A percentile compares a stretch with the other conserved stretches of the same genome.
Conservation (phyloP, 2,113 vertebrate genomes). For the Cottus gobio region DNA sequence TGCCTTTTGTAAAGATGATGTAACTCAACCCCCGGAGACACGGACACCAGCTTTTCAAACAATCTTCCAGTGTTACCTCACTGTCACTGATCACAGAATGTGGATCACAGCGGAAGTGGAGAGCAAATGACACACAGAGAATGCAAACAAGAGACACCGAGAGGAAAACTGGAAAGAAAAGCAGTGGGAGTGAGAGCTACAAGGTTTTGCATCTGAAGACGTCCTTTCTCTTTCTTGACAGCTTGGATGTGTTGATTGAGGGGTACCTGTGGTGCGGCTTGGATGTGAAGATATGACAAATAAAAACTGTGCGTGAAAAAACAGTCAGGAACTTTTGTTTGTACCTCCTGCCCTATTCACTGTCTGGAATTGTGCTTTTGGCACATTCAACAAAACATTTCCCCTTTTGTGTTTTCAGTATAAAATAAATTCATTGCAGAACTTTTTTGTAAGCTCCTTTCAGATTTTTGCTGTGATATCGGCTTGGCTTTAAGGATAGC, state of each 20-base stretch:
- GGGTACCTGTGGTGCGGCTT: constrained; percentile 1
- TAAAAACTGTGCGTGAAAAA: background rate
- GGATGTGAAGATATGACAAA: constrained; percentile 4
- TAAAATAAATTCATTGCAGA: background rate
- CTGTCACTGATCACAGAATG: background rate
- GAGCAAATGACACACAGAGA: constrained; percentile 15
- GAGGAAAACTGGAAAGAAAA: constrained; percentile 5
- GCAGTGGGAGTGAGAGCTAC: constrained; percentile 30
- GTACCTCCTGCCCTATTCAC: background rate
- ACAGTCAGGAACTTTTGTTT: background rate
- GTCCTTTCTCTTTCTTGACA: constrained; percentile 14
- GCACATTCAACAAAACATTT: constrained; percentile 3
- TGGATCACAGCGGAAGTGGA: background rate
- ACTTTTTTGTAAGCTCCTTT: background rate
- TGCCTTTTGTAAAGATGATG: constrained; percentile 8
- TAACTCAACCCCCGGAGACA: constrained; percentile 1
- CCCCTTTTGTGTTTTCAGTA: background rate
- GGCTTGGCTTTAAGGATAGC: too few species aligned
- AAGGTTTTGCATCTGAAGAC: constrained; percentile 19
- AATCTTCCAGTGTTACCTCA: background rate
- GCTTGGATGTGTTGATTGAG: constrained; percentile 12
- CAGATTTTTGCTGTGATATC: background rate
- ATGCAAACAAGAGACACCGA: constrained; percentile 2
- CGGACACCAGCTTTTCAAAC: background rate
- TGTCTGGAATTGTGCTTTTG: background rate